Evolutionary conservation across 2,797 vertebrate species (phyloP), one percentile per base, ranked within the genome.

Genomic region (Synaphobranchus kaupii): DNA sequence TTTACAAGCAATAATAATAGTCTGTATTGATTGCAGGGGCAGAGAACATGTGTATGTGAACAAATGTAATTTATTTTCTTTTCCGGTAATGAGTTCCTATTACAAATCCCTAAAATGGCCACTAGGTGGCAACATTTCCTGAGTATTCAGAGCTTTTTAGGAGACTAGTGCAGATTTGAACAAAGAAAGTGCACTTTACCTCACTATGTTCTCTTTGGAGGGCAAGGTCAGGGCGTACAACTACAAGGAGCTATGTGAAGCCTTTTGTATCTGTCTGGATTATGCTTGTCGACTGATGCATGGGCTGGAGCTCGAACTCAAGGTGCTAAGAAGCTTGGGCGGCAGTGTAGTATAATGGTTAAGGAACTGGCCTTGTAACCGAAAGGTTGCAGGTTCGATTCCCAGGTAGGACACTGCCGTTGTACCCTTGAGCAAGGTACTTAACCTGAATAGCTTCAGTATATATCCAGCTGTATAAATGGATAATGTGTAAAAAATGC

Each of bases 81-180:
- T 20, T 47, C 4, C 15, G 9, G 39, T 39, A 39, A 13, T 28
- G 9, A 12, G 34, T 48, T 25, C 47, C 22, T 22, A n/a, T 81
- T 81, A n/a, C 20, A 12, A 34, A 8, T 12, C 6, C 78, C 47
- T 48, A 50, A 22, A 10, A 50, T 81, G 47, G 47, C 78, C 78
- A 48, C 44, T 81, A 81, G 78, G 78, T 81, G 78, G 47, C 39
- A 50, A 3, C 78, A 78, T 44, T 78, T 78, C 34, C 73, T 47
- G 17, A 44, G 12, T 78, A 3, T 73, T 73, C 68, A 44, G 17
- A 8, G 39, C 73, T 78, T 25, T 50, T 1, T n/a, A 25, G 78
- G 50, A n/a, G 47, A 81, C 3, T 50, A 48, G 76, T 47, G 13
- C 2, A 47, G 13, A 48, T 25, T 7, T 22, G 5, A 22, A 25